Base-by-base conservation (phyloP, 2,113 vertebrate species). In the Ondatra zibethicus region DNA sequence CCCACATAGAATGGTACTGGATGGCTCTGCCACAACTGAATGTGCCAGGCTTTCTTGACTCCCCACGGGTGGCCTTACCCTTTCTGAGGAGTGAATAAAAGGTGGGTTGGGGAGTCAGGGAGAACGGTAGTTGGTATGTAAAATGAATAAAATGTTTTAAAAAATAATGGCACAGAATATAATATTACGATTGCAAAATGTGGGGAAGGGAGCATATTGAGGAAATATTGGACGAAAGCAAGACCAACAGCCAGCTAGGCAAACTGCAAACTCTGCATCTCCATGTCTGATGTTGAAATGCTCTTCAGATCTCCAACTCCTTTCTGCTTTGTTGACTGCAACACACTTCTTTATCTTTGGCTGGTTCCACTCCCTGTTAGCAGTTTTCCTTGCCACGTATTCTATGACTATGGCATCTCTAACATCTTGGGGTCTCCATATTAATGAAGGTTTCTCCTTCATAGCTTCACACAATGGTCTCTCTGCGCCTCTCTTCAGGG, bases 191-290 rank as follows among this genome's bases (percentile, higher is more conserved):
- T 72, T 72, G 2, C 36, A 72, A 72, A 19, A 21, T 72, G 68
- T n/a, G 8, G 2, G 7, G 6, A 7, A 72, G 36, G 36, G 7
- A 9, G 3, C 17, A n/a, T 9, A 19, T 7, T 17, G n/a, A 21
- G 68, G 36, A n/a, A n/a, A 72, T 72, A 72, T 36, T n/a, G 3
- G 16, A 8, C 7, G 1, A n/a, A 72, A 72, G 3, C 36, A 72
- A 72, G 36, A 72, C 36, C 36, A n/a, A n/a, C 36, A 72, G 8
- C 16, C 68, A 72, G 17, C 68, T 72, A 17, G 16, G 17, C 68
- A 21, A 72, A 72, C 68, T 72, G 16, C 36, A n/a, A 72, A n/a
- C 7, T 21, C 68, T n/a, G 14, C 5, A 70, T 72, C 17, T n/a
- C 36, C 9, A n/a, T n/a, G 68, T 72, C 33, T 19, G 16, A 72